Evolutionary conservation across 2,113 vertebrate species (phyloP).

Genomic region (Azemiops feae): DNA sequence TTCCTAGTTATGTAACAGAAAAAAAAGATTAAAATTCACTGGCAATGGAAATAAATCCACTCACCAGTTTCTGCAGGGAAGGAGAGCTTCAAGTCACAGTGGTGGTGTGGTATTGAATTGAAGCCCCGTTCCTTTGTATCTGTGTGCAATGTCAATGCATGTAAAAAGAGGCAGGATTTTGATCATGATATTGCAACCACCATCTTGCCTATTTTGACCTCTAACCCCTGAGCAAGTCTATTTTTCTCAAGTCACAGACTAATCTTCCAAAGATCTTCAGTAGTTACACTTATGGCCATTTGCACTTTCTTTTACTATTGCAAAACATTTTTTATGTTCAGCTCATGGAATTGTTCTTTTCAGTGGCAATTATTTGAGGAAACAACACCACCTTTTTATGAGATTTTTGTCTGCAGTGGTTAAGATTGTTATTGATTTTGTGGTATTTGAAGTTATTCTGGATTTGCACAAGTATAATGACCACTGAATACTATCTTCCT

Average conservation of each 20-base stretch:
- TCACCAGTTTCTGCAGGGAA: background rate
- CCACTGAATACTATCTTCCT: background rate
- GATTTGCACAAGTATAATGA: slow-evolving; percentile 18
- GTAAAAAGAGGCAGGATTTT: background rate
- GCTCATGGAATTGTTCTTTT: background rate
- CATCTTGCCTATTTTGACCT: background rate
- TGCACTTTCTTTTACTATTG: background rate
- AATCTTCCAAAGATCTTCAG: background rate
- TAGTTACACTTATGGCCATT: background rate
- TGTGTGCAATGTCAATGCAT: background rate
- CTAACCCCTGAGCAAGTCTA: background rate
- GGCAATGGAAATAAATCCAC: background rate
- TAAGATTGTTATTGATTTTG: background rate
- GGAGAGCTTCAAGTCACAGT: background rate
- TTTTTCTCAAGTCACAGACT: background rate
- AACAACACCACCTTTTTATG: background rate
- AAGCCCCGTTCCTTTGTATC: background rate
- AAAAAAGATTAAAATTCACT: background rate
- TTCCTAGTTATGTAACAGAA: background rate
- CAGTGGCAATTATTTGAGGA: background rate
- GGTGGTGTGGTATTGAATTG: background rate
- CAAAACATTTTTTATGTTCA: background rate
- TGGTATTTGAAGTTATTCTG: background rate
- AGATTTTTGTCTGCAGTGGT: background rate
- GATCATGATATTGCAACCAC: background rate